phyloP scores from a whole-genome alignment of 2,797 vertebrate genomes.

The Spheniscus humboldti region DNA sequence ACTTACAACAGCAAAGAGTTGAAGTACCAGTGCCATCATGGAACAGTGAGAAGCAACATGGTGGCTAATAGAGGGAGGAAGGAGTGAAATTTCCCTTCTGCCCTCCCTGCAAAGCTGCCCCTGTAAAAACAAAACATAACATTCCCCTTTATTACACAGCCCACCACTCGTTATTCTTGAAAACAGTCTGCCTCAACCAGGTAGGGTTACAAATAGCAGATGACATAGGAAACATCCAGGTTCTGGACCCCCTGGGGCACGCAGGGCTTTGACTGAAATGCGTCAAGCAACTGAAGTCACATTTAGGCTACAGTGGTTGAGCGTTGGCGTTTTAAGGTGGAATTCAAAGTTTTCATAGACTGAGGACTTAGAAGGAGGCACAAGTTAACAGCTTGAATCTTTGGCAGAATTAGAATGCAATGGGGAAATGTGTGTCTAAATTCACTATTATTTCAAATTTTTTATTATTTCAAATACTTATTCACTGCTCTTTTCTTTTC shows the following conservation, averaged over 20 bases:
- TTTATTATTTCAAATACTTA: background rate
- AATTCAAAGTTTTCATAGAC: background rate
- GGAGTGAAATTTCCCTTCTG: background rate
- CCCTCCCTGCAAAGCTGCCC: background rate
- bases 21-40: background rate
- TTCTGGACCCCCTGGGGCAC: background rate
- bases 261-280: background rate
- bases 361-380: background rate
- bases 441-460: background rate
- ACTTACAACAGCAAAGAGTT: background rate
- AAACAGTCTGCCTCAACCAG: background rate
- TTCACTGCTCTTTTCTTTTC: background rate
- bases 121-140: background rate
- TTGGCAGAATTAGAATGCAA: background rate
- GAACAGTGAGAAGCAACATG: background rate
- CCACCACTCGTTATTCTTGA: fast-evolving
- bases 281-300: background rate
- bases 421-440: background rate
- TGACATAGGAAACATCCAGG: background rate
- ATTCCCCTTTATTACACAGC: background rate
- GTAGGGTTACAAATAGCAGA: background rate
- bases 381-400: background rate
- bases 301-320: background rate
- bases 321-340: background rate
- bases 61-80: background rate